Evolutionary conservation across 2,797 vertebrate genomes (phyloP).

Genomic region (Enteromius trimaculatus): DNA sequence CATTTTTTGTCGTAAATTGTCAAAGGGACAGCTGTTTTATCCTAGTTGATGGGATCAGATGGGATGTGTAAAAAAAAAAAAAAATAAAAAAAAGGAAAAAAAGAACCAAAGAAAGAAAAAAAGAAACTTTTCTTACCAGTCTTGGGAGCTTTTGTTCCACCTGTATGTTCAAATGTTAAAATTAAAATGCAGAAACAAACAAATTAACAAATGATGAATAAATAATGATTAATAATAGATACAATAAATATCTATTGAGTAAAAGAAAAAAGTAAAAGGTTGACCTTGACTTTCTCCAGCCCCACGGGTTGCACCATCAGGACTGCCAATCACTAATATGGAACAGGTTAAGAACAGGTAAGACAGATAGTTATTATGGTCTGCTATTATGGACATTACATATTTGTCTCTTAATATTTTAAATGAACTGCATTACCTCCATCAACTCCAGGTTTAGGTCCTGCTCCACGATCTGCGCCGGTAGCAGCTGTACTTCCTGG

Average conservation of each 20-base stretch:
- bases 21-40: not conserved
- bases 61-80: not conserved
- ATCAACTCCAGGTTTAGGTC: constrained; percentile 41
- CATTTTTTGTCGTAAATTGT: not conserved
- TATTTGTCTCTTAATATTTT: not conserved
- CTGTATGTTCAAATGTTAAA: constrained; percentile 37
- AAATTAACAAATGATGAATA: not conserved
- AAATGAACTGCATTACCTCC: constrained; percentile 47
- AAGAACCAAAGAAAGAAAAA: not conserved
- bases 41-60: not conserved
- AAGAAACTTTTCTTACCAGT: constrained; percentile 28
- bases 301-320: constrained; percentile 52
- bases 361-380: not conserved
- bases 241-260: not conserved
- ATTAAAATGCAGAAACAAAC: constrained; percentile 5
- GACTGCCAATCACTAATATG: constrained; percentile 21
- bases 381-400: not conserved
- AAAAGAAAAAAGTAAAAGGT: not conserved
- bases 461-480: constrained; percentile 29
- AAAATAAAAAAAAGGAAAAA: not conserved
- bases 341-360: not conserved
- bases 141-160: constrained; percentile 53
- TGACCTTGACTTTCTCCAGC: constrained; percentile 57
- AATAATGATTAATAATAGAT: not conserved
- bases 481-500: constrained; percentile 43